These are phyloP conservation scores for Hypocryptadius cinnamomeus DNA, from an alignment of 2,113 vertebrate genomes.

Conservation along the genomic window DNA sequence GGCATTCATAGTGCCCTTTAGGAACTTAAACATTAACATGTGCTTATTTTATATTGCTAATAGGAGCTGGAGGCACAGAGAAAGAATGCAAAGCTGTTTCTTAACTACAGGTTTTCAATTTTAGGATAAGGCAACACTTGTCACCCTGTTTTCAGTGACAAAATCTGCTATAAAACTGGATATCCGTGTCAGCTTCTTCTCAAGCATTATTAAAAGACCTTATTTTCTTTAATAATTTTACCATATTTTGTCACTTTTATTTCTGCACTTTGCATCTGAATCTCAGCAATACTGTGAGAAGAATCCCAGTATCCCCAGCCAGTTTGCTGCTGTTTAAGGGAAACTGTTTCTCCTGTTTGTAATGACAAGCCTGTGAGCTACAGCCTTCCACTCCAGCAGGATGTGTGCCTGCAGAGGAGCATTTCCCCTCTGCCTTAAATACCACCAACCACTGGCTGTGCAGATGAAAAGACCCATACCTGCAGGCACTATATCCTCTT, in stretches of 20 bases:
- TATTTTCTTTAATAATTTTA: neutral
- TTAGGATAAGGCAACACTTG: conserved; percentile 14
- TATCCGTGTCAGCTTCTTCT: neutral
- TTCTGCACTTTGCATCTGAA: neutral
- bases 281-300: neutral
- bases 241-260: neutral
- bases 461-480: neutral
- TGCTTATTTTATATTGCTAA: conserved; percentile 48
- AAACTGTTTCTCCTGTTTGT: neutral
- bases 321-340: neutral
- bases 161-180: neutral
- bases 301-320: neutral
- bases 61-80: neutral
- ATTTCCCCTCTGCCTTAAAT: neutral
- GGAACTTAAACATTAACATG: conserved; percentile 16
- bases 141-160: neutral
- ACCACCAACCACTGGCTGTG: neutral
- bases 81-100: conserved; percentile 44
- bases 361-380: neutral
- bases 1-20: conserved; percentile 19
- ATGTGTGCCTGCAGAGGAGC: neutral
- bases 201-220: neutral
- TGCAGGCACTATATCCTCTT: neutral
- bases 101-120: conserved; percentile 46
- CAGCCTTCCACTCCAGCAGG: neutral